Percentiles rank a stretch among this genome's conserved stretches.
Conservation (phyloP, 2,888 invertebrate genomes). For the Melanophora roralis region DNA sequence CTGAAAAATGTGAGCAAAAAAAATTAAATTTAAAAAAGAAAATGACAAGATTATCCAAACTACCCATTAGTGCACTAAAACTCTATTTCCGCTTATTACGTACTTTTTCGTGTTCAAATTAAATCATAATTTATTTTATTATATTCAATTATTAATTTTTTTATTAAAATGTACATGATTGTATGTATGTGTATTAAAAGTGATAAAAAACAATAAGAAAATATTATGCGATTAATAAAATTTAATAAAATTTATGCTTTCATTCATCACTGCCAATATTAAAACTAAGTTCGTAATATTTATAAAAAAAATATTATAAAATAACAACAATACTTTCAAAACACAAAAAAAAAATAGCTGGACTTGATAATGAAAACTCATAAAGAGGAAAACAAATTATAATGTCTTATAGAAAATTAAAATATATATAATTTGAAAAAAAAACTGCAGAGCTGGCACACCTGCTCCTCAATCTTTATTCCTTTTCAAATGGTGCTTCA, state of each 20-base stretch:
- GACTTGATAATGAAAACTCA: slow-evolving; percentile 1
- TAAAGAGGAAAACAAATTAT: slow-evolving; percentile 8
- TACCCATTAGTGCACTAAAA: no score
- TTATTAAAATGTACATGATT: slow-evolving; percentile 11
- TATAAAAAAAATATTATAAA: slow-evolving; percentile 29
- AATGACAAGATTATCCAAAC: no score
- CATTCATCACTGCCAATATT: slow-evolving; percentile 54
- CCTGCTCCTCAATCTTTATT: no score
- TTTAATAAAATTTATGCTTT: slow-evolving; percentile 40
- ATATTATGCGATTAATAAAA: slow-evolving; percentile 2
- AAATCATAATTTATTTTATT: slow-evolving; percentile 27
- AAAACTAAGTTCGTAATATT: slow-evolving; percentile 60
- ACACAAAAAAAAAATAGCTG: slow-evolving; percentile 26
- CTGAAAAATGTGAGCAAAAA: no score
- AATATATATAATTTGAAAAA: background rate
- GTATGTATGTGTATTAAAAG: no score
- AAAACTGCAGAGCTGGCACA: slow-evolving; percentile 2
- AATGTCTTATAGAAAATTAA: slow-evolving; percentile 25
- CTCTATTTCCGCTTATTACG: slow-evolving; percentile 25
- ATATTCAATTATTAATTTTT: slow-evolving; percentile 23
- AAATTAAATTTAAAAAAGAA: no score
- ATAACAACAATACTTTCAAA: slow-evolving; percentile 29
- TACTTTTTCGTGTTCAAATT: slow-evolving; percentile 1
- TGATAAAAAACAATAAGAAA: slow-evolving; percentile 39
- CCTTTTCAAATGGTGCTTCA: no score